Conservation (phyloP, 2,113 vertebrate genomes). For the Spea multiplicata region DNA sequence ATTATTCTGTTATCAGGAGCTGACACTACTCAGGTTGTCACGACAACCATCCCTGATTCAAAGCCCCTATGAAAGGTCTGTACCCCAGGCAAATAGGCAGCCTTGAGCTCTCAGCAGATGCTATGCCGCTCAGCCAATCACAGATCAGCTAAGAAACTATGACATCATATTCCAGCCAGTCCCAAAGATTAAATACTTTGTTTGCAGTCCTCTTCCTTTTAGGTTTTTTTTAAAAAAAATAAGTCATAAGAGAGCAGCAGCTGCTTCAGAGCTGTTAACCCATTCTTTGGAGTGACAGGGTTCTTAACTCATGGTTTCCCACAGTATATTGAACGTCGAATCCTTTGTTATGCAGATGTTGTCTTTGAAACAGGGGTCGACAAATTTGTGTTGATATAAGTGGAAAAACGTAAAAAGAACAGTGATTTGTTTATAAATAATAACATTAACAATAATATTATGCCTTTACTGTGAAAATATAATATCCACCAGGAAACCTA, state of each 20-base stretch:
- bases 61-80: slow-evolving; percentile 76
- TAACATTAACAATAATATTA: too few species aligned
- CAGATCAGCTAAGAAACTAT: slow-evolving; percentile 70
- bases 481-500: too few species aligned
- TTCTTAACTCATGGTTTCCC: background rate
- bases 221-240: slow-evolving; percentile 38
- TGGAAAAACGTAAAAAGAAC: too few species aligned
- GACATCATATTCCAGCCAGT: slow-evolving; percentile 88
- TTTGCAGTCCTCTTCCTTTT: slow-evolving; percentile 58
- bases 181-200: slow-evolving; percentile 64
- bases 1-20: slow-evolving; percentile 70
- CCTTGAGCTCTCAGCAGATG: slow-evolving; percentile 84
- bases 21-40: slow-evolving; percentile 85
- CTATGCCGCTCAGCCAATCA: slow-evolving; percentile 77
- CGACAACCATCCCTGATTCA: slow-evolving; percentile 85
- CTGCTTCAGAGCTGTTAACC: background rate
- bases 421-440: too few species aligned
- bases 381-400: too few species aligned
- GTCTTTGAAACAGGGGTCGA: too few species aligned
- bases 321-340: background rate
- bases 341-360: background rate
- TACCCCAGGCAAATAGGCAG: slow-evolving; percentile 81
- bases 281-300: background rate
- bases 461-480: too few species aligned
- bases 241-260: slow-evolving; percentile 15